phyloP scores from a whole-genome alignment of 2,888 invertebrate species.

The Mongoloraphidia duomilia region DNA sequence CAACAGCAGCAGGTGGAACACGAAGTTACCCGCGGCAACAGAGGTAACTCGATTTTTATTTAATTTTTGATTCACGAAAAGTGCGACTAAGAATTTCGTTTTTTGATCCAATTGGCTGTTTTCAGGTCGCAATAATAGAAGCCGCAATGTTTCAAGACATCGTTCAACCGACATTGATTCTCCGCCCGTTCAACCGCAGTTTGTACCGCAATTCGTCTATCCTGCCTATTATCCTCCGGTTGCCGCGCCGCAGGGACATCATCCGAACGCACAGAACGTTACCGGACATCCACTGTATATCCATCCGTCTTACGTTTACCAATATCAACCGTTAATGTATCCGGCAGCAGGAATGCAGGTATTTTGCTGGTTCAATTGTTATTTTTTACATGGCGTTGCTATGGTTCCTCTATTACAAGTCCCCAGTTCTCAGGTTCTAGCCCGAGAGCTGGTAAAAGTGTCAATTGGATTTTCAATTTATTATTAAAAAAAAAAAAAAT shows the following conservation, averaged over 20 bases:
- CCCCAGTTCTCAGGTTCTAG: too few species aligned
- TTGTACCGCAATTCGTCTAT: not conserved
- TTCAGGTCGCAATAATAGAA: not conserved
- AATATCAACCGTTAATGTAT: slow-evolving; percentile 3
- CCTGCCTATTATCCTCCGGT: not conserved
- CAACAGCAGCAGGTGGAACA: slow-evolving; percentile 28
- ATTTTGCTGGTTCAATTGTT: not conserved
- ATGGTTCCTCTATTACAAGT: too few species aligned
- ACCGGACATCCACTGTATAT: slow-evolving; percentile 39
- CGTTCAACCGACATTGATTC: not conserved
- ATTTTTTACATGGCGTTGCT: too few species aligned
- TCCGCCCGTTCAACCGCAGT: not conserved
- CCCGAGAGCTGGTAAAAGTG: too few species aligned
- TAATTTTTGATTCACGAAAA: too few species aligned
- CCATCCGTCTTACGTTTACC: slow-evolving; percentile 9
- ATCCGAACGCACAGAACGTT: slow-evolving; percentile 31
- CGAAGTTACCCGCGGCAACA: slow-evolving; percentile 13
- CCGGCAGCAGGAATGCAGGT: slow-evolving; percentile 4
- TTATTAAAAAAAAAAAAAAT: too few species aligned
- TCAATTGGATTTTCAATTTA: too few species aligned
- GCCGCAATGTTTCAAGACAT: slow-evolving; percentile 3
- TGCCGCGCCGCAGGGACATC: slow-evolving; percentile 8
- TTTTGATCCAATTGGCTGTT: too few species aligned
- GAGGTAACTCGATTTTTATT: too few species aligned
- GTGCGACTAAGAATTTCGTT: too few species aligned